phyloP scores from a whole-genome alignment of 1,140 invertebrate genomes.

The Conopomorpha cramerella region DNA sequence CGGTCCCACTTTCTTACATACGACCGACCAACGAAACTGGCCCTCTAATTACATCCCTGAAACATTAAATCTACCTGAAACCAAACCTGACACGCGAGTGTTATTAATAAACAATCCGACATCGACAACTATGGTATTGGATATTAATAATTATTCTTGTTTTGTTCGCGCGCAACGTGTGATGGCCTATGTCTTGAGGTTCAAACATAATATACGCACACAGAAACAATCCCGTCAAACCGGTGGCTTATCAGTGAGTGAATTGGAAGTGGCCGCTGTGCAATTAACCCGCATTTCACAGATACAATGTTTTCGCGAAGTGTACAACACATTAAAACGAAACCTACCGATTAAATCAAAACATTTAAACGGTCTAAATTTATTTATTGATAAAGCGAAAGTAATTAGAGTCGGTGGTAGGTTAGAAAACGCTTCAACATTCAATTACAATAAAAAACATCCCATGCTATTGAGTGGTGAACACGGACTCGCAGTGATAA shows the following conservation, averaged over 20 bases:
- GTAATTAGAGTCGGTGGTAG: slow-evolving; percentile 25
- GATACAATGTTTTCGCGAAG: not conserved
- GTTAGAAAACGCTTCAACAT: slow-evolving; percentile 11
- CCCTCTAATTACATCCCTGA: not conserved
- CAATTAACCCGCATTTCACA: not conserved
- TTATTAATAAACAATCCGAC: not conserved
- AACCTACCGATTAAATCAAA: not conserved
- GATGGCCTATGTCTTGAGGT: not conserved
- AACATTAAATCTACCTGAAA: not conserved
- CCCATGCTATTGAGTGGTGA: slow-evolving; percentile 17
- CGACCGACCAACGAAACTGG: not conserved
- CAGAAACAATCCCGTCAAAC: not conserved
- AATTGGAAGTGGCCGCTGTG: not conserved
- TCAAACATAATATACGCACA: slow-evolving; percentile 1
- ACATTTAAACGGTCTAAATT: not conserved
- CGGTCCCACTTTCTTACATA: slow-evolving; percentile 1
- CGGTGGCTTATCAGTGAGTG: not conserved
- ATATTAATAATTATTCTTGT: slow-evolving; percentile 1
- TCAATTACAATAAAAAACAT: slow-evolving; percentile 18
- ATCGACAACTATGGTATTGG: not conserved
- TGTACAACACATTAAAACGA: not conserved
- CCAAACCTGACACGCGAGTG: not conserved
- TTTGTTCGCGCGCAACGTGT: slow-evolving; percentile 1
- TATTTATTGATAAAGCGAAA: not conserved
- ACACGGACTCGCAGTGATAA: slow-evolving; percentile 6